phyloP scores from a whole-genome alignment of 2,888 invertebrate genomes.

The Spatulosminthurus flaviceps region DNA sequence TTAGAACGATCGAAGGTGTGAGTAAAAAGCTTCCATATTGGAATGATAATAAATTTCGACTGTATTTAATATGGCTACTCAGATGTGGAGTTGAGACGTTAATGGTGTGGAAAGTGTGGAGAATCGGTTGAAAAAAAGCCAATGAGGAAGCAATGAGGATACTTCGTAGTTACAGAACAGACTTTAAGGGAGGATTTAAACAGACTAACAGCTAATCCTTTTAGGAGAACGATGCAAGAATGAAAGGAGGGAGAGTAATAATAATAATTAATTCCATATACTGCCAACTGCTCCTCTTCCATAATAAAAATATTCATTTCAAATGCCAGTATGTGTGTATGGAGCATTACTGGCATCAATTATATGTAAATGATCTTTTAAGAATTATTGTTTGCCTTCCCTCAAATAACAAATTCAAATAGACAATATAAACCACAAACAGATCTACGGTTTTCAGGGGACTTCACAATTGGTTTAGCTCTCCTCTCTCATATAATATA shows the following conservation, averaged over 20 bases:
- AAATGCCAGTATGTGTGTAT: not conserved
- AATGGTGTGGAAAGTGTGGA: no score
- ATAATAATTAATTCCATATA: slow-evolving; percentile 14
- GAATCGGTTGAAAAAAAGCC: no score
- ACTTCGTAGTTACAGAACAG: no score
- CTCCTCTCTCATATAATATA: not conserved
- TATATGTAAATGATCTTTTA: not conserved
- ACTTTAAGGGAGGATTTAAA: not conserved
- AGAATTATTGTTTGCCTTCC: slow-evolving; percentile 11
- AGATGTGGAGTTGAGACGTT: no score
- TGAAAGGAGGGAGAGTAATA: no score
- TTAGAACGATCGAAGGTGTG: no score
- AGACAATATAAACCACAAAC: not conserved
- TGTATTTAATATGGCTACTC: no score
- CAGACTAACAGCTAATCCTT: not conserved
- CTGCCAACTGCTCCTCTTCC: not conserved
- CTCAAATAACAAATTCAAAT: not conserved
- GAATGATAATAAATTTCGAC: no score
- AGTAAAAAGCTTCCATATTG: no score
- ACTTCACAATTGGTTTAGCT: not conserved
- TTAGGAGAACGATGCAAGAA: not conserved
- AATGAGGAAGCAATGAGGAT: no score
- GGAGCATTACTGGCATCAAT: not conserved
- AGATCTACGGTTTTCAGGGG: not conserved
- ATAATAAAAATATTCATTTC: not conserved